Percentiles rank a stretch among this genome's conserved stretches.
These are phyloP conservation scores for Camptogramma bilineatum DNA, from an alignment of 2,888 invertebrate genomes.

Conservation along the genomic window DNA sequence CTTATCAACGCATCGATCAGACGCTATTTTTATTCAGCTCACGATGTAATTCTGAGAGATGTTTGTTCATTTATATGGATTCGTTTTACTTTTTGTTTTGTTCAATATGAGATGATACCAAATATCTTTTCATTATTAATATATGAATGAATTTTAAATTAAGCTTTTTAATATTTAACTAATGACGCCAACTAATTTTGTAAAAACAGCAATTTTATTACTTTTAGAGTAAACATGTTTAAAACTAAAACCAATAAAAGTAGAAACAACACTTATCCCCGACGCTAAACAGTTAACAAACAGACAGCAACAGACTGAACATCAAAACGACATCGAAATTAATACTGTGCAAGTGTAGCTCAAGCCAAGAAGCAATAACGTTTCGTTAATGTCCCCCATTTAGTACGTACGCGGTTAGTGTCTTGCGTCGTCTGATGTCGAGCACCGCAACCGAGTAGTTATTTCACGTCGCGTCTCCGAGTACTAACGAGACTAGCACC, in stretches of 20 bases:
- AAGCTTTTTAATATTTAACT: background rate
- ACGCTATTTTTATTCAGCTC: slow-evolving; percentile 76
- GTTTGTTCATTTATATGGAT: slow-evolving; percentile 79
- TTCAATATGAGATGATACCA: slow-evolving; percentile 9
- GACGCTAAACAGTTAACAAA: slow-evolving; percentile 62
- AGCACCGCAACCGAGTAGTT: slow-evolving; percentile 62
- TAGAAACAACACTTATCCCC: slow-evolving; percentile 54
- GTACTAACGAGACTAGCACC: slow-evolving; percentile 70
- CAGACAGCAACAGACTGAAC: slow-evolving; percentile 42
- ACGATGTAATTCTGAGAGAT: slow-evolving; percentile 74
- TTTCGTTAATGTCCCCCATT: slow-evolving; percentile 81
- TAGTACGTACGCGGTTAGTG: slow-evolving; percentile 76
- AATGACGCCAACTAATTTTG: background rate
- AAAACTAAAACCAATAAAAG: slow-evolving; percentile 20
- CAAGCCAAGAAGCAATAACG: slow-evolving; percentile 79
- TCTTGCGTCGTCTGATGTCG: slow-evolving; percentile 69
- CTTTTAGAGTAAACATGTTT: background rate
- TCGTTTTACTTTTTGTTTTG: slow-evolving; percentile 66
- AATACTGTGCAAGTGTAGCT: slow-evolving; percentile 77
- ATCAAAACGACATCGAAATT: slow-evolving; percentile 62
- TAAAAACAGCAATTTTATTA: background rate
- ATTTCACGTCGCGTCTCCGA: slow-evolving; percentile 63
- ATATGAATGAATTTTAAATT: background rate
- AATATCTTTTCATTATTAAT: slow-evolving; percentile 1
- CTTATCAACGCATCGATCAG: slow-evolving; percentile 81